Evolutionary conservation across 2,888 invertebrate genomes (phyloP).

Genomic region (Trachelus troglodyta): DNA sequence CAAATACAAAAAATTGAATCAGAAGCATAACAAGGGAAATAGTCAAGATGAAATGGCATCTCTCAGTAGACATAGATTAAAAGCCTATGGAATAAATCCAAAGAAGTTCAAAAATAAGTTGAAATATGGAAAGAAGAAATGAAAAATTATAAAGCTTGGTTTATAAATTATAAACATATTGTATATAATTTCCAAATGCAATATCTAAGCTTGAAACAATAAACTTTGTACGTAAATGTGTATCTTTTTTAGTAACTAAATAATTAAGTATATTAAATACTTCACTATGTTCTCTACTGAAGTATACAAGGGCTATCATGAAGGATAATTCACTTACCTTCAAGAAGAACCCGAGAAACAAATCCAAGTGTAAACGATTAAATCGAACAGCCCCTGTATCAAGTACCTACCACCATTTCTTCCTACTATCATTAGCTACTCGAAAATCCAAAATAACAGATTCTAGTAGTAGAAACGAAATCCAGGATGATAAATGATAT

Average conservation of each 20-base stretch:
- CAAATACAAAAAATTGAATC: conserved; percentile 45
- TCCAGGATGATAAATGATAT: conserved; percentile 58
- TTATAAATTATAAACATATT: too few species aligned
- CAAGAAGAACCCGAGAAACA: not conserved
- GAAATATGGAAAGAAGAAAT: conserved; percentile 73
- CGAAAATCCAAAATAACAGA: not conserved
- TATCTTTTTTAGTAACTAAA: not conserved
- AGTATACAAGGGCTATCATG: not conserved
- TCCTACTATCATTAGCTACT: not conserved
- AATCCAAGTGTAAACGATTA: not conserved
- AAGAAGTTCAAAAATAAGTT: conserved; percentile 85
- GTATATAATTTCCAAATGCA: not conserved
- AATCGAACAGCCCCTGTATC: not conserved
- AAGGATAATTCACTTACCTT: not conserved
- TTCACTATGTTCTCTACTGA: not conserved
- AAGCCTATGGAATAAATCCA: conserved; percentile 93
- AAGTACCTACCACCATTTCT: not conserved
- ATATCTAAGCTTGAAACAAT: not conserved
- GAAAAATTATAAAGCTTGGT: not conserved
- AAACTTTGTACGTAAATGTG: not conserved
- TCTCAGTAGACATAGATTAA: conserved; percentile 80
- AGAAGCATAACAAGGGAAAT: conserved; percentile 16
- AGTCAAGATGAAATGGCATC: conserved; percentile 35
- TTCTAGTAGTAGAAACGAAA: not conserved
- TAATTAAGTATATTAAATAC: not conserved